Conservation (phyloP, 2,888 invertebrate species). For the Acronicta aceris region DNA sequence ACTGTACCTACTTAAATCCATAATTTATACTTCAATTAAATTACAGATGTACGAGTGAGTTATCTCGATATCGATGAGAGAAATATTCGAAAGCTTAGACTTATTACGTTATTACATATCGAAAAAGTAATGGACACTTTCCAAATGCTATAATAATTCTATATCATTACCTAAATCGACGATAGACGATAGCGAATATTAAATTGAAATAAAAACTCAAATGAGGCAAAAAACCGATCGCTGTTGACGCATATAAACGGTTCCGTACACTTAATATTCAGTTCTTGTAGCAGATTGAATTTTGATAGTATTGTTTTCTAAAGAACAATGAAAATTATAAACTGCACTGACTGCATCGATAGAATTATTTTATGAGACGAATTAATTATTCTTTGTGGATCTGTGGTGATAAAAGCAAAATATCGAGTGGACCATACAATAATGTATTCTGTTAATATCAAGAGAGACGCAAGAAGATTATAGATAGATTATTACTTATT, state of each 20-base stretch:
- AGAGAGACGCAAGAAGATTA: no score
- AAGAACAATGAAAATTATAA: slow-evolving; percentile 47
- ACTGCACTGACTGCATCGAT: slow-evolving; percentile 47
- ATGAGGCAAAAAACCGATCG: slow-evolving; percentile 24
- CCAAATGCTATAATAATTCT: slow-evolving; percentile 46
- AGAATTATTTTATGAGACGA: slow-evolving; percentile 21
- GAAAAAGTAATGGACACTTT: slow-evolving; percentile 46
- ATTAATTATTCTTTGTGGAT: slow-evolving; percentile 7
- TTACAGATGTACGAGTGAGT: not conserved
- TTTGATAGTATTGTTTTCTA: slow-evolving; percentile 38
- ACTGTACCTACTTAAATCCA: not conserved
- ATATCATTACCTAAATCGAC: slow-evolving; percentile 53
- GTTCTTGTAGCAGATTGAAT: slow-evolving; percentile 31
- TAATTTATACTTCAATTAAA: not conserved
- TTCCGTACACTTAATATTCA: slow-evolving; percentile 35
- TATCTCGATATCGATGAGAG: not conserved
- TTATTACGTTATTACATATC: slow-evolving; percentile 24
- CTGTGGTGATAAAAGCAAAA: no score
- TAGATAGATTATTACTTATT: no score
- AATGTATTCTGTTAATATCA: no score
- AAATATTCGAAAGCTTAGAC: slow-evolving; percentile 35
- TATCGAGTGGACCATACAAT: not conserved
- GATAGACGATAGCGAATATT: slow-evolving; percentile 29
- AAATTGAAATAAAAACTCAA: slow-evolving; percentile 35
- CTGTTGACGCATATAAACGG: slow-evolving; percentile 17